These are phyloP conservation scores for Propithecus coquereli DNA, from an alignment of 2,113 vertebrate species.

Conservation along the genomic window DNA sequence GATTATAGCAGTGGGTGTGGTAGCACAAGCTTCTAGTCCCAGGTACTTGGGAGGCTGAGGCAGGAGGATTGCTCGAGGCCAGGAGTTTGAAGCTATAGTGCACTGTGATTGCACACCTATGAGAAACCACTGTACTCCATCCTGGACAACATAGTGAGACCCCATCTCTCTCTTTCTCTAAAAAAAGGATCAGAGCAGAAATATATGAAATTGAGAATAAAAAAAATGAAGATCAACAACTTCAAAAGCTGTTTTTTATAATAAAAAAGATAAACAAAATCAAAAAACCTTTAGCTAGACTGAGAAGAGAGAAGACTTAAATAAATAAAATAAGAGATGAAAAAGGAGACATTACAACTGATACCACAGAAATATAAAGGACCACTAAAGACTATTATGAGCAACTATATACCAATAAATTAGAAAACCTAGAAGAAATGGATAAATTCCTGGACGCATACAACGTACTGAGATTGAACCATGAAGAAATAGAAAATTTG, in stretches of 20 bases:
- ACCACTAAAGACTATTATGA: neutral
- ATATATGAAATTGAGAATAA: neutral
- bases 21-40: too few species aligned
- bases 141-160: too few species aligned
- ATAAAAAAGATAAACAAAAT: neutral
- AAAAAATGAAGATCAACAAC: neutral
- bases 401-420: neutral
- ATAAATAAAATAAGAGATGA: neutral
- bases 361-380: neutral
- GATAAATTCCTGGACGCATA: neutral
- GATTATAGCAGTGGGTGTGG: neutral
- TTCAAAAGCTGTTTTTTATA: neutral
- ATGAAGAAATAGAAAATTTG: neutral
- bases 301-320: neutral
- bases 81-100: too few species aligned
- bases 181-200: neutral
- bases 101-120: too few species aligned
- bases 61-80: too few species aligned
- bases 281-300: neutral
- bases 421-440: neutral
- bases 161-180: too few species aligned
- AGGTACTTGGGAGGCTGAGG: too few species aligned
- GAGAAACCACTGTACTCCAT: too few species aligned
- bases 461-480: neutral
- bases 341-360: neutral